A percentile compares a stretch with the other conserved stretches of the same genome.
These are phyloP conservation scores for Guaruba guarouba DNA, from an alignment of 2,113 vertebrate genomes.

Conservation along the genomic window DNA sequence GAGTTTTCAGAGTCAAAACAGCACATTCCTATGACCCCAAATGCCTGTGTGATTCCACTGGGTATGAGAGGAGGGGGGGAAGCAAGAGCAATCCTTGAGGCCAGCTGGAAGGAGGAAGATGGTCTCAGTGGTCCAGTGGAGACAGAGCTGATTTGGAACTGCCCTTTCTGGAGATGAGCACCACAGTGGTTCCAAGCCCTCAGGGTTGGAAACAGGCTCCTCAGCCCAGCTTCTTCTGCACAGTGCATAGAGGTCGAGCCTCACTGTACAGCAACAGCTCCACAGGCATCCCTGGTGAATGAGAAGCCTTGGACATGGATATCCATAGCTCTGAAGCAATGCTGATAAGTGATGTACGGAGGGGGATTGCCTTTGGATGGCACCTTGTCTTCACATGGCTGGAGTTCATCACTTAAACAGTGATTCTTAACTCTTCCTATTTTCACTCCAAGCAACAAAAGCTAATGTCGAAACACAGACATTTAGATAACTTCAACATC, in stretches of 20 bases:
- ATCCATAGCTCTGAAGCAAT: background rate
- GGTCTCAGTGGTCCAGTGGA: background rate
- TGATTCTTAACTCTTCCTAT: background rate
- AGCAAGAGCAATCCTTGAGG: background rate
- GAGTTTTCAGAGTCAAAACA: constrained; percentile 17
- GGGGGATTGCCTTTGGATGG: background rate
- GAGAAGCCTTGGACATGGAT: fast-evolving
- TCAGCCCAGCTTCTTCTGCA: background rate
- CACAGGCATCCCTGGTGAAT: background rate
- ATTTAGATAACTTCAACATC: background rate
- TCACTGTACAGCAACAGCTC: fast-evolving
- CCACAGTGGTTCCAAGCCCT: background rate
- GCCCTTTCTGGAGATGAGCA: background rate
- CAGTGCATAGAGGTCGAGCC: fast-evolving
- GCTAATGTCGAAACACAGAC: background rate
- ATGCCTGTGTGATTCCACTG: background rate
- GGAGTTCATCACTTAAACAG: background rate
- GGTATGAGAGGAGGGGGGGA: background rate
- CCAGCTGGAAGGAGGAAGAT: background rate
- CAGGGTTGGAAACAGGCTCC: background rate
- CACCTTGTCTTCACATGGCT: background rate
- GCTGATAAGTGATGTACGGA: fast-evolving
- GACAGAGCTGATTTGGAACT: background rate
- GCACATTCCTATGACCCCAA: background rate
- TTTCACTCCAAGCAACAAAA: background rate